Percentiles rank a stretch among this genome's conserved stretches.
Conservation (phyloP, 2,797 vertebrate genomes). For the Tangara arthus region DNA sequence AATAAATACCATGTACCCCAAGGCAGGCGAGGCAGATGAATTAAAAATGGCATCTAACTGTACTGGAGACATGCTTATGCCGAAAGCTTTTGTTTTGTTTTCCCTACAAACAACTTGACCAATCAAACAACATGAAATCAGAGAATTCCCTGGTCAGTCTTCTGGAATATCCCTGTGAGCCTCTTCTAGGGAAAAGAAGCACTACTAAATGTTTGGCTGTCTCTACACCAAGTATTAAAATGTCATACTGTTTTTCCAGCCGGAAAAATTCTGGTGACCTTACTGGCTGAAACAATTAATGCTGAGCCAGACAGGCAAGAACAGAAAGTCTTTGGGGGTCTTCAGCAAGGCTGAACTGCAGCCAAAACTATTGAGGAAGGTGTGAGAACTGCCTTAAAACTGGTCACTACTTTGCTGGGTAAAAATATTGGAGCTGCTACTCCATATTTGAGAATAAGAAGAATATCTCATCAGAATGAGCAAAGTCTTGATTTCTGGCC, state of each 20-base stretch:
- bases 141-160: not conserved
- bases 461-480: not conserved
- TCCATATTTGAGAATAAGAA: not conserved
- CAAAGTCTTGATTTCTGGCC: not conserved
- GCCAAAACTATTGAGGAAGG: not conserved
- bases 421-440: not conserved
- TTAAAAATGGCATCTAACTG: not conserved
- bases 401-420: not conserved
- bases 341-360: not conserved
- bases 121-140: not conserved
- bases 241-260: not conserved
- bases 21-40: not conserved
- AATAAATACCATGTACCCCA: not conserved
- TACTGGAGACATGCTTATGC: not conserved
- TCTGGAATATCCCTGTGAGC: not conserved
- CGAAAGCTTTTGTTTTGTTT: not conserved
- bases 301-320: not conserved
- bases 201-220: not conserved
- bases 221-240: slow-evolving; percentile 1
- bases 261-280: not conserved
- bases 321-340: not conserved
- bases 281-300: not conserved
- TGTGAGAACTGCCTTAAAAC: not conserved
- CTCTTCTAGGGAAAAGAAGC: not conserved
- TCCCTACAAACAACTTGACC: not conserved